Base-by-base conservation (phyloP, 2,113 vertebrate species). In the Plecturocebus donacophilus region DNA sequence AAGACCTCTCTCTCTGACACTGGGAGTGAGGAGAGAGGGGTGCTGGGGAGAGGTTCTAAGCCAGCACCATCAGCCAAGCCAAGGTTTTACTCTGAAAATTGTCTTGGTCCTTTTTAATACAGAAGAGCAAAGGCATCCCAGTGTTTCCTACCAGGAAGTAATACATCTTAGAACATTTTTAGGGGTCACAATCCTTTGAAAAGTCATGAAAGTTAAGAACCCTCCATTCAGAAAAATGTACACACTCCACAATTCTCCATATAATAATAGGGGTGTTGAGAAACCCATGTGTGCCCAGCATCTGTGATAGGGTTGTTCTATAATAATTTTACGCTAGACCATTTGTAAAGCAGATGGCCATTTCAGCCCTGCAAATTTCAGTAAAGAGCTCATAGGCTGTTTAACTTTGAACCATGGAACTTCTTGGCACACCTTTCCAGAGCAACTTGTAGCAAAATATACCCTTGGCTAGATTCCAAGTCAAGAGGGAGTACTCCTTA, bases 191-290 rank as follows among this genome's bases (percentile, higher is more conserved):
- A 76, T 25, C 23, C 56, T 81, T 73, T 71, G 85, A 88, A 58
- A 91, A 84, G 9, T 92, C 66, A 92, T 77, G 85, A 92, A 94
- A 71, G 40, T 27, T 32, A 77, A 95, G n/a, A 58, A 61, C 2
- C 13, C 64, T 35, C n/a, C 30, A 25, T 80, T 95, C 61, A 80
- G 42, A 52, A 92, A 91, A 95, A 73, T 45, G 70, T 38, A 13
- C 27, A 89, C 38, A 45, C 0, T 5, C 61, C 27, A 61, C 73
- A 84, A 73, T 82, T 88, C 79, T 58, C 25, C 42, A 42, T 23
- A 45, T 21, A 71, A 30, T n/a, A 79, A 58, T 9, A 52, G 14
- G 77, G 23, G 13, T 58, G 2, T 49, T 73, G 38, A 42, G 80
- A 80, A 85, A 75, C 42, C 45, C n/a, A 23, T 40, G 17, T 2